Percentiles rank a stretch among this genome's conserved stretches.
Conservation (phyloP, 2,888 invertebrate genomes). For the Lordiphosa fenestrarum region DNA sequence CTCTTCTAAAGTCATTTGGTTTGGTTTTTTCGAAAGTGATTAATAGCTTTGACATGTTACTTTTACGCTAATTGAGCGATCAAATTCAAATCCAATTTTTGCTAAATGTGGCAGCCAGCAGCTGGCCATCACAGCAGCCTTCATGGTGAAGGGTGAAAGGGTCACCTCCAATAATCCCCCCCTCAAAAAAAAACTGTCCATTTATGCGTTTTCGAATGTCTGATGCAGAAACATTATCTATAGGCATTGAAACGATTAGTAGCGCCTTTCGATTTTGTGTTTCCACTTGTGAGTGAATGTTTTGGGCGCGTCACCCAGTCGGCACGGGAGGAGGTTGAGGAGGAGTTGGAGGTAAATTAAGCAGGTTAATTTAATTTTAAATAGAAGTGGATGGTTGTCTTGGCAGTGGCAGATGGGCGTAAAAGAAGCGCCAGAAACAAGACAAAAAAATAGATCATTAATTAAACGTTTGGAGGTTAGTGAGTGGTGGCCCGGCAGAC, state of each 20-base stretch:
- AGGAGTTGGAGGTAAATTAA: conserved; percentile 54
- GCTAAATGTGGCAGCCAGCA: conserved; percentile 58
- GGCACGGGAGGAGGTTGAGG: conserved; percentile 8
- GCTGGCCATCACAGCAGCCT: conserved; percentile 42
- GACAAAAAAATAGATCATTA: conserved; percentile 59
- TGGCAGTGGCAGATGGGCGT: conserved; percentile 41
- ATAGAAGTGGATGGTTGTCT: conserved; percentile 67
- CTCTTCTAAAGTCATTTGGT: conserved; percentile 21
- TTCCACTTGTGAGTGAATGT: conserved; percentile 52
- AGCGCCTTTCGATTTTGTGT: conserved; percentile 69
- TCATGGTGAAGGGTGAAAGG: conserved; percentile 73
- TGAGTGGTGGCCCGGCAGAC: conserved; percentile 39
- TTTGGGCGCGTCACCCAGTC: conserved; percentile 57
- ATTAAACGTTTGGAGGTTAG: conserved; percentile 70
- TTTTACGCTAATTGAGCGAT: conserved; percentile 75
- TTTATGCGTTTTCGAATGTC: conserved; percentile 68
- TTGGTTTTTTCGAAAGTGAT: conserved; percentile 60
- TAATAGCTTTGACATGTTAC: conserved; percentile 74
- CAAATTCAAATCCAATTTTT: conserved; percentile 69
- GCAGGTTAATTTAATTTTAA: conserved; percentile 74
- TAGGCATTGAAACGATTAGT: conserved; percentile 68
- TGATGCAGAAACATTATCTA: conserved; percentile 30
- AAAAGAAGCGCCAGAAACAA: conserved; percentile 34
- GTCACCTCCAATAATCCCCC: conserved; percentile 33
- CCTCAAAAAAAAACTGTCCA: conserved; percentile 40